phyloP scores from a whole-genome alignment of 2,113 vertebrate species.

The Seriola dumerili region DNA sequence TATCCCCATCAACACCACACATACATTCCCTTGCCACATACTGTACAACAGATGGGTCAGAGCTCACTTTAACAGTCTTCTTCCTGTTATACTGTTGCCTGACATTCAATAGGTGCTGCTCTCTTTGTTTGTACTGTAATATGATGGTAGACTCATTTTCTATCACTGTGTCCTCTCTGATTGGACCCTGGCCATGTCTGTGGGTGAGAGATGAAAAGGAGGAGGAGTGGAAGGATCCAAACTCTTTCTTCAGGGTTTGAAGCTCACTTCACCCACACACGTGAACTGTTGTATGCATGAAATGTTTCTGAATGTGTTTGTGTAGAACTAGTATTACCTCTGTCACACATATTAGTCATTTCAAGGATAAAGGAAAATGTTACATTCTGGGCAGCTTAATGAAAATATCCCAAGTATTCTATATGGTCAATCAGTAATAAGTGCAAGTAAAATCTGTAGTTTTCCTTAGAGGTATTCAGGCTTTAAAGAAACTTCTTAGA shows the following conservation, averaged over 20 bases:
- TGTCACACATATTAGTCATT: constrained; percentile 25
- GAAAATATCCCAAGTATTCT: background rate
- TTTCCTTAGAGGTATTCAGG: background rate
- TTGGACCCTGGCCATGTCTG: constrained; percentile 68
- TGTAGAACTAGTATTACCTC: constrained; percentile 28
- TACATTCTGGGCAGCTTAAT: background rate
- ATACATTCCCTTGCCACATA: background rate
- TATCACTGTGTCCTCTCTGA: constrained; percentile 64
- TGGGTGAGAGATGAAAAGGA: constrained; percentile 71
- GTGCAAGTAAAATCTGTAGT: background rate
- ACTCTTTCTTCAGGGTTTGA: constrained; percentile 72
- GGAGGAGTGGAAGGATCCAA: constrained; percentile 67
- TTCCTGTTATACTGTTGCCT: constrained; percentile 50
- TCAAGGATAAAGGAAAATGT: constrained; percentile 7
- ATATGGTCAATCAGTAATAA: background rate
- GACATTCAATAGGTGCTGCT: constrained; percentile 61
- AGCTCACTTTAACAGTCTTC: constrained; percentile 49
- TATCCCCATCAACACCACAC: constrained; percentile 16
- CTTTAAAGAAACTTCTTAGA: constrained; percentile 40
- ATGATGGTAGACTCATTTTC: constrained; percentile 56
- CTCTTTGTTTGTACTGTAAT: constrained; percentile 67
- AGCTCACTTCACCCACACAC: constrained; percentile 70
- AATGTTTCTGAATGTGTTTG: constrained; percentile 55
- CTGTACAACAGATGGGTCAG: constrained; percentile 31
- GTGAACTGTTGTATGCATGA: constrained; percentile 51